phyloP scores from a whole-genome alignment of 2,113 vertebrate genomes.

The Ictalurus punctatus region DNA sequence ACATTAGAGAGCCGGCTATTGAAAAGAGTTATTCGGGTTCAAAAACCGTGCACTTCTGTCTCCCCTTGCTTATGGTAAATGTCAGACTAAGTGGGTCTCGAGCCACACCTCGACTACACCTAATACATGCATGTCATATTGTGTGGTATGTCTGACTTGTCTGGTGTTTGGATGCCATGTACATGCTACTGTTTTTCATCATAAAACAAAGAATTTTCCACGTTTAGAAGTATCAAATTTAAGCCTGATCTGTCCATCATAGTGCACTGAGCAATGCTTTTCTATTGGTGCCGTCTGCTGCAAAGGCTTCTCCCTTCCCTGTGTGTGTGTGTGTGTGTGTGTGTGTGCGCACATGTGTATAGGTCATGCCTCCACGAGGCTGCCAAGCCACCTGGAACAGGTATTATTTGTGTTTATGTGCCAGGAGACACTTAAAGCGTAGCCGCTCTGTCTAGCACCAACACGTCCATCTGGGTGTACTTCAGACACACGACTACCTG shows the following conservation, averaged over 20 bases:
- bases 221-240: neutral
- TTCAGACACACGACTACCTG: conserved; percentile 45
- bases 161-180: neutral
- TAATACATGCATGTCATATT: neutral
- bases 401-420: conserved; percentile 64
- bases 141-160: neutral
- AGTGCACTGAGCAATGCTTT: neutral
- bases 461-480: conserved; percentile 66
- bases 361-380: neutral
- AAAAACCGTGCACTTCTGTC: neutral
- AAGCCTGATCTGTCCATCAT: conserved; percentile 34
- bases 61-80: neutral
- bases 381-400: conserved; percentile 65
- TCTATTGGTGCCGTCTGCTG: neutral
- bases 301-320: neutral
- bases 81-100: neutral
- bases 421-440: conserved; percentile 67
- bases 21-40: neutral
- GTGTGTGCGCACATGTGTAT: neutral
- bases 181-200: neutral
- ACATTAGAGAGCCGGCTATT: neutral
- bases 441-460: conserved; percentile 64
- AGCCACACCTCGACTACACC: neutral
- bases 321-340: neutral
- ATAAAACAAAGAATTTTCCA: neutral